These are phyloP conservation scores for Hystrix cristata DNA, from an alignment of 2,113 vertebrate species.

Conservation along the genomic window DNA sequence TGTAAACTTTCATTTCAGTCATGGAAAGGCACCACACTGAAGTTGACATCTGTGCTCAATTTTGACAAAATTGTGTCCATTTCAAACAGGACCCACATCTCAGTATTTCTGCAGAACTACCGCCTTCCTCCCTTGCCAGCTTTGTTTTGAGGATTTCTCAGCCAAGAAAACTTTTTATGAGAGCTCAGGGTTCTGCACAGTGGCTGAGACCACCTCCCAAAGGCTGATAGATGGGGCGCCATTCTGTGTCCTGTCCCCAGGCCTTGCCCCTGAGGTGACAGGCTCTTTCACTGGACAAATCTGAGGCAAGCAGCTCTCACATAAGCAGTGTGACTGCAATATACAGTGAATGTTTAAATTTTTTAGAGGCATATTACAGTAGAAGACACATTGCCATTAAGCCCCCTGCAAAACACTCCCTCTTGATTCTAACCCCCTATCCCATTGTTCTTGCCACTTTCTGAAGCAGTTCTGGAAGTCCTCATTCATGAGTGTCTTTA, in stretches of 20 bases:
- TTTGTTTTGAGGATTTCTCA: not conserved
- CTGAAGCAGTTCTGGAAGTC: not conserved
- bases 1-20: constrained; percentile 46
- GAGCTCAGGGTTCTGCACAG: not conserved
- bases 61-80: not conserved
- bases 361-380: not conserved
- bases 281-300: not conserved
- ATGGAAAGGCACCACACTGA: not conserved
- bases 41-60: rapidly evolving
- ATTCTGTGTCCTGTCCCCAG: not conserved
- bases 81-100: not conserved
- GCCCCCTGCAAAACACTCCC: not conserved
- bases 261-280: not conserved
- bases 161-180: not conserved
- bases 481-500: not conserved
- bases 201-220: not conserved
- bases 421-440: not conserved
- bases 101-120: not conserved
- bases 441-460: not conserved
- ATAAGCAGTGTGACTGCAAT: not conserved
- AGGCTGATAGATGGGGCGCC: not conserved
- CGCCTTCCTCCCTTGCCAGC: not conserved
- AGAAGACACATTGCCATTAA: not conserved
- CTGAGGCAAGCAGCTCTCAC: not conserved
- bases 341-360: not conserved